Evolutionary conservation across 2,797 vertebrate species (phyloP), one percentile per base, ranked within the genome.

Genomic region (Otolemur crassicaudatus): DNA sequence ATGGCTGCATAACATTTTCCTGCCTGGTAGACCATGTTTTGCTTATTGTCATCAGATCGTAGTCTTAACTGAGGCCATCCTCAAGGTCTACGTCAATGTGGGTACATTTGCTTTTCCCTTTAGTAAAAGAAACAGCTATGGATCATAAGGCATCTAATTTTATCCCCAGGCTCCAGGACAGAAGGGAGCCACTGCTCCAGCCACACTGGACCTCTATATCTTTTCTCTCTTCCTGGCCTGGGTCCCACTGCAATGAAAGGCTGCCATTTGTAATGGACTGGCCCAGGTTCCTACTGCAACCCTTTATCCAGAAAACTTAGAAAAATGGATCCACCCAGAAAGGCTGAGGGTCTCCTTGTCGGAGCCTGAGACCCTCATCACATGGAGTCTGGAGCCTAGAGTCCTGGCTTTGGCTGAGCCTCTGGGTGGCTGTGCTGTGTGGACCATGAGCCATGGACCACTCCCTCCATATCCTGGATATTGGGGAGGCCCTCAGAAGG

Each of bases 241-340:
- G 14, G 29, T 22, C 43, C 75, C 67, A 40, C 23, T n/a, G 8
- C 46, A 77, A 5, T 58, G 27, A 83, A 34, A 46, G 63, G 43
- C 10, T 25, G 22, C 2, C n/a, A 8, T 19, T 69, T 65, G 19
- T 46, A 53, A 31, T 49, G 61, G 49, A 22, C 14, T 84, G 67
- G 19, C n/a, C 40, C 61, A 17, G 37, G 63, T 72, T 72, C 11
- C 84, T 83, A 31, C 22, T 43, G 19, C 46, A 56, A 46, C 22
- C 11, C 7, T 85, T 92, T 49, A 31, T 76, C 61, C n/a, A 94
- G 43, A 65, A 95, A 93, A 65, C 19, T 22, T 29, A 14, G 40
- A 56, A 85, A 84, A 60, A 53, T 40, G 65, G 70, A 70, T 22
- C 63, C 43, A 25, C 5, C 27, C 23, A 53, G 49, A 29, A 92